These are phyloP conservation scores for Erethizon dorsatum DNA, from an alignment of 2,797 vertebrate genomes.

Conservation along the genomic window DNA sequence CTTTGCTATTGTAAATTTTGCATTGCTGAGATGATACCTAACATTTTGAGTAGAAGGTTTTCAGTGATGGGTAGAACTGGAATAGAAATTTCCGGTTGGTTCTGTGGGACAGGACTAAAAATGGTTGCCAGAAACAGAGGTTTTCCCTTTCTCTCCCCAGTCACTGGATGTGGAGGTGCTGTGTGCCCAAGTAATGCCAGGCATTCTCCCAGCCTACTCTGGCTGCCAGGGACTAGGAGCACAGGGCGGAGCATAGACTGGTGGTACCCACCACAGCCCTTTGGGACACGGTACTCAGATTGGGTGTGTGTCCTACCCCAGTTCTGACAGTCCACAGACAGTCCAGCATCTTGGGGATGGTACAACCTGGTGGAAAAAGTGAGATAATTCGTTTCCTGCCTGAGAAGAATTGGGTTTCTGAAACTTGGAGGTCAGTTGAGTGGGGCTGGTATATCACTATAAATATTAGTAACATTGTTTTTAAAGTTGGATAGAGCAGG, in stretches of 20 bases:
- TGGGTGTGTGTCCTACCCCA: background rate
- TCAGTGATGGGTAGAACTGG: constrained; percentile 21
- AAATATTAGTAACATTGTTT: background rate
- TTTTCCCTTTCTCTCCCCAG: background rate
- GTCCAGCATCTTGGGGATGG: background rate
- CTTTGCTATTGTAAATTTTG: background rate
- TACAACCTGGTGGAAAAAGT: background rate
- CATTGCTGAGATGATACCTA: background rate
- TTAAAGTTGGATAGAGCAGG: background rate
- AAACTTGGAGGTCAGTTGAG: background rate
- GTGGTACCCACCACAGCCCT: background rate
- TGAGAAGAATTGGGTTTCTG: constrained; percentile 37
- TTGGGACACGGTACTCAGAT: background rate
- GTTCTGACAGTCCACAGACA: background rate
- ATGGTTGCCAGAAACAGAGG: background rate
- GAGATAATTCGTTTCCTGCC: background rate
- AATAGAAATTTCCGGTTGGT: background rate
- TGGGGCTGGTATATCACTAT: background rate
- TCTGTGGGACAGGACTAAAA: background rate
- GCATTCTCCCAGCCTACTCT: background rate
- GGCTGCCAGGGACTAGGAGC: background rate
- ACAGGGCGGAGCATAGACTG: background rate
- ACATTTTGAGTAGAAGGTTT: constrained; percentile 39
- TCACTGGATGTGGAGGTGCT: background rate
- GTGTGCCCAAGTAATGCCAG: background rate